These are phyloP conservation scores for Luffia ferchaultella DNA, from an alignment of 2,888 invertebrate genomes.

Conservation along the genomic window DNA sequence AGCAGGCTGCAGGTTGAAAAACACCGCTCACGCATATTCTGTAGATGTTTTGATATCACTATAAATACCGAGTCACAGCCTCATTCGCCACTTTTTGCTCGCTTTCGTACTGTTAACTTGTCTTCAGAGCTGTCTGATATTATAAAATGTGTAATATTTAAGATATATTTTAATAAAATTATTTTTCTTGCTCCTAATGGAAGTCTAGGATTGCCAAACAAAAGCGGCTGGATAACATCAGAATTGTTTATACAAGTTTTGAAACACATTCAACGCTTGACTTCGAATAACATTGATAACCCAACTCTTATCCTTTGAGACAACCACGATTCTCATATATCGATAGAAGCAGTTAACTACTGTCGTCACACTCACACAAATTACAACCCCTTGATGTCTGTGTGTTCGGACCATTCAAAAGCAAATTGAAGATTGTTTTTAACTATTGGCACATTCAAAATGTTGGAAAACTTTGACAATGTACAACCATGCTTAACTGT, in stretches of 20 bases:
- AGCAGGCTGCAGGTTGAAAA: no score
- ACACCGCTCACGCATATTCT: no score
- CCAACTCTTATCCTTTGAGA: conserved; percentile 13
- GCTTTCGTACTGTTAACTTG: no score
- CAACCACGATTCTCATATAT: conserved; percentile 1
- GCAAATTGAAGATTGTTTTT: conserved; percentile 17
- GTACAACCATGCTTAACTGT: conserved; percentile 20
- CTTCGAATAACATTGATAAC: conserved; percentile 13
- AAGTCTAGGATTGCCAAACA: conserved; percentile 7
- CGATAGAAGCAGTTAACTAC: conserved; percentile 1
- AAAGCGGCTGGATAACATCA: conserved; percentile 17
- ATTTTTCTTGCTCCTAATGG: conserved; percentile 1
- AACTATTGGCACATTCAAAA: conserved; percentile 22
- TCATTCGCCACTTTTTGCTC: no score
- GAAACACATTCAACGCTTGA: conserved; percentile 8
- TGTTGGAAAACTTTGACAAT: conserved; percentile 24
- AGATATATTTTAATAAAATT: no score
- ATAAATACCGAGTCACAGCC: no score
- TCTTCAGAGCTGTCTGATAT: no score
- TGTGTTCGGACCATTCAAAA: conserved; percentile 13
- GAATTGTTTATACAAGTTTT: conserved; percentile 9
- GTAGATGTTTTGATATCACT: no score
- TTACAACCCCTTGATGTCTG: conserved; percentile 24
- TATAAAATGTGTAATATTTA: no score
- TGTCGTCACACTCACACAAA: conserved; percentile 21